These are phyloP conservation scores for Laterallus jamaicensis DNA, from an alignment of 2,113 vertebrate genomes.

Conservation along the genomic window DNA sequence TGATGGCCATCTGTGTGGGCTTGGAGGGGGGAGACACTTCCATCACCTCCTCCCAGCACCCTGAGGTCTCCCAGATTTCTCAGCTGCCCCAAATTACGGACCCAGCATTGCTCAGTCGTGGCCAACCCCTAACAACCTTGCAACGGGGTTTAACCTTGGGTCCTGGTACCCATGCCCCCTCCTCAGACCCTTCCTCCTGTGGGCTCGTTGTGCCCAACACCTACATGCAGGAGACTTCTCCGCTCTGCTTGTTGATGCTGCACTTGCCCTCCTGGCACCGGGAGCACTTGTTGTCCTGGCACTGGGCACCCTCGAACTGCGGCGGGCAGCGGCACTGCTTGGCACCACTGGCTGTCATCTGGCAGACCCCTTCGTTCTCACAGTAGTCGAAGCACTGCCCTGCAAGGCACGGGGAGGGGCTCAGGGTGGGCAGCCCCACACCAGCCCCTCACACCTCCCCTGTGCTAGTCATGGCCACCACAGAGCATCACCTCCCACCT, in stretches of 20 bases:
- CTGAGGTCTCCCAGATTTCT: background rate
- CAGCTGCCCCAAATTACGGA: background rate
- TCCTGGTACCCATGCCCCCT: background rate
- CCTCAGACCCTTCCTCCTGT: background rate
- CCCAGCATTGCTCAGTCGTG: background rate
- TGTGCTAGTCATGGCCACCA: background rate
- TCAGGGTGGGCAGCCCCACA: background rate
- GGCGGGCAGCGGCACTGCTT: conserved; percentile 84
- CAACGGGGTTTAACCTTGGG: background rate
- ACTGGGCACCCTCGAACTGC: conserved; percentile 81
- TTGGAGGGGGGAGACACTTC: background rate
- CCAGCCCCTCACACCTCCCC: accelerated
- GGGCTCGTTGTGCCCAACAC: background rate
- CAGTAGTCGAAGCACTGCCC: conserved; percentile 89
- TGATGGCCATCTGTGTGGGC: accelerated
- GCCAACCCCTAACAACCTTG: accelerated
- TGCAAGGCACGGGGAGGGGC: conserved; percentile 14
- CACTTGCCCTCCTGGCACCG: conserved; percentile 91
- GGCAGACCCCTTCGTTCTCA: conserved; percentile 85
- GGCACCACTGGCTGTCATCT: conserved; percentile 77
- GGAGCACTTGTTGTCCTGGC: conserved; percentile 86
- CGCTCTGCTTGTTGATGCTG: conserved; percentile 70
- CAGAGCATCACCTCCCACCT: background rate
- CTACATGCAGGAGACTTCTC: conserved; percentile 89
- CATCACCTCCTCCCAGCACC: accelerated